Base-by-base conservation (phyloP, 2,888 invertebrate species). In the Rotaria sp. region DNA sequence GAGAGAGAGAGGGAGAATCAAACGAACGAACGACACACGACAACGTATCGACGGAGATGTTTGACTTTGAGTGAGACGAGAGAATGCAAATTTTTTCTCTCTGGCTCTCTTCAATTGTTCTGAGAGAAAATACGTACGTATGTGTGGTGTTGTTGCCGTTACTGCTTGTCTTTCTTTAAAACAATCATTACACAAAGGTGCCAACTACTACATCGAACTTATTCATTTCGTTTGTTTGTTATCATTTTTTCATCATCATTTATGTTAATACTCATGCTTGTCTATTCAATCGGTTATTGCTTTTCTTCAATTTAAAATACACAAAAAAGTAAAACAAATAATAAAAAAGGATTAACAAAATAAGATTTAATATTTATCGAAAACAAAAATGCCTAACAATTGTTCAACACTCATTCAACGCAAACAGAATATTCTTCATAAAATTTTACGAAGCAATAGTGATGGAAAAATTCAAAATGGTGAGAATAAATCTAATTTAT, bases 401-500 rank as follows among this genome's bases (percentile, higher is more conserved):
- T 80, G 80, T 45, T 45, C 45, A 10, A 80, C 80, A 10, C 26
- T 80, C 2, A 45, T 80, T n/a, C 41, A 45, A 26, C 80, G 80
- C 10, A 80, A 45, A 45, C 41, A 80, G 8, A 35, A 80, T 80
- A 45, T 80, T 13, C 45, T 80, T n/a, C 38, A 80, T 80, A 38
- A 80, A 45, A 21, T 80, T 13, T 45, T 45, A 45, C 41, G 80
- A 13, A 80, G 80, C 4, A 80, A 80, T n/a, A 45, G 45, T 45
- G 80, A 80, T 10, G 80, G 80, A 10, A 80, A 80, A 80, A n/a
- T 80, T 8, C 80, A 80, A 45, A 35, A 80, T 80, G 80, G 80
- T 80, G 21, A 80, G 80, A 26, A 10, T 80, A 35, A 13, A 67
- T 35, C 15, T 67, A 35, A 30, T 67, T 35, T 67, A 67, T 15